phyloP scores from a whole-genome alignment of 2,797 vertebrate species.

The Enteromius anoplus region DNA sequence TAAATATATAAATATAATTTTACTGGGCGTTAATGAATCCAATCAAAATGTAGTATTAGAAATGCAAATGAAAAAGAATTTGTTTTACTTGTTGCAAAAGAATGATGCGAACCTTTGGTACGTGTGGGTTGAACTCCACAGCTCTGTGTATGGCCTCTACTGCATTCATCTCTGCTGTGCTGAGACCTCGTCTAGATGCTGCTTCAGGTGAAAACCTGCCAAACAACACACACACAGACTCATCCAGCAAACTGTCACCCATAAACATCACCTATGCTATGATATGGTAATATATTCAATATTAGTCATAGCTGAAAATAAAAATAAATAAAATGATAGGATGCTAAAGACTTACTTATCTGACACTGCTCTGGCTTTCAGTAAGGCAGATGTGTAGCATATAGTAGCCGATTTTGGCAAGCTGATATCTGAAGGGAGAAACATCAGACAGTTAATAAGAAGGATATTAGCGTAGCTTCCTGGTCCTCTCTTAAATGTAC shows the following conservation, averaged over 20 bases:
- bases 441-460: not conserved
- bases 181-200: slow-evolving; percentile 95
- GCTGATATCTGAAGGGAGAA: slow-evolving; percentile 88
- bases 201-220: slow-evolving; percentile 96
- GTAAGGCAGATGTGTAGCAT: slow-evolving; percentile 97
- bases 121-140: slow-evolving; percentile 99
- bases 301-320: not conserved
- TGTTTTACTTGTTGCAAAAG: not conserved
- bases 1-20: not conserved
- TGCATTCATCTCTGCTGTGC: slow-evolving; percentile 97
- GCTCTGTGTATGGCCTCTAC: slow-evolving; percentile 99
- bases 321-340: too few relatives aligned
- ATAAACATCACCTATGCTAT: not conserved
- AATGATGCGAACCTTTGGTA: slow-evolving; percentile 90
- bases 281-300: not conserved
- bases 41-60: not conserved
- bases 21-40: not conserved
- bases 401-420: slow-evolving; percentile 99
- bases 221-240: slow-evolving; percentile 12
- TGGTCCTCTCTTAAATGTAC: not conserved
- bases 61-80: not conserved
- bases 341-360: slow-evolving; percentile 86
- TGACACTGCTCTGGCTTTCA: slow-evolving; percentile 98
- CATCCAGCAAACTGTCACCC: slow-evolving; percentile 7
- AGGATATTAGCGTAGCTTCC: not conserved